Conservation (phyloP, 2,888 invertebrate species). For the Cataglyphis albicans region DNA sequence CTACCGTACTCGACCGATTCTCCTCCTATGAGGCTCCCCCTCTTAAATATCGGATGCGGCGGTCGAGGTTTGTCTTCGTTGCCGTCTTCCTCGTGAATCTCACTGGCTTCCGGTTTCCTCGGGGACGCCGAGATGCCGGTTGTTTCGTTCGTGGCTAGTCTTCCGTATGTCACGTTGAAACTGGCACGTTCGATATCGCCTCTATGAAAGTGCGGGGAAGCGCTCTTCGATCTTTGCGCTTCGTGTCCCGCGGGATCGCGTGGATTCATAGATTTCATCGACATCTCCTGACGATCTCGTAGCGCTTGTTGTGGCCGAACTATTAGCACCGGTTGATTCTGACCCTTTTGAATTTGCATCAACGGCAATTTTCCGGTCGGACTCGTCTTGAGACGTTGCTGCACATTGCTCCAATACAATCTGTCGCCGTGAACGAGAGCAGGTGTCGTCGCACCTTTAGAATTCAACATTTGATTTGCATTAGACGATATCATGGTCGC, state of each 20-base stretch:
- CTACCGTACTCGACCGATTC: slow-evolving; percentile 83
- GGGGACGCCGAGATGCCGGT: slow-evolving; percentile 36
- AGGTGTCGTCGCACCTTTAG: background rate
- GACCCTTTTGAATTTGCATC: slow-evolving; percentile 79
- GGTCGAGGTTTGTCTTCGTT: slow-evolving; percentile 68
- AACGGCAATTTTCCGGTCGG: slow-evolving; percentile 79
- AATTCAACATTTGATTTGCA: background rate
- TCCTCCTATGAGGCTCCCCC: slow-evolving; percentile 86
- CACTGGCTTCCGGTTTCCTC: slow-evolving; percentile 55
- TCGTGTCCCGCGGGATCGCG: slow-evolving; percentile 46
- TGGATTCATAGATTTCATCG: slow-evolving; percentile 45
- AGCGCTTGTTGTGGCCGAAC: slow-evolving; percentile 82
- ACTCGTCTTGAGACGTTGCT: slow-evolving; percentile 64
- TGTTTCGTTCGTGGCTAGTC: background rate
- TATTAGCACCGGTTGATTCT: slow-evolving; percentile 82
- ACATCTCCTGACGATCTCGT: slow-evolving; percentile 71
- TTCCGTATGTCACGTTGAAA: slow-evolving; percentile 18
- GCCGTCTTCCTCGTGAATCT: slow-evolving; percentile 74
- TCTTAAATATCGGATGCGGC: slow-evolving; percentile 86
- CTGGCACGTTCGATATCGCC: slow-evolving; percentile 80
- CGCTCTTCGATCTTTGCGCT: slow-evolving; percentile 85
- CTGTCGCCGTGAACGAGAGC: slow-evolving; percentile 9
- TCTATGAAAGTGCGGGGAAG: slow-evolving; percentile 85
- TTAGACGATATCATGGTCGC: background rate
- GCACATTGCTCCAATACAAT: slow-evolving; percentile 74